Percentiles rank a stretch among this genome's conserved stretches.
Evolutionary conservation across 2,113 vertebrate genomes (phyloP).

Genomic region (Microcebus griseorufus): DNA sequence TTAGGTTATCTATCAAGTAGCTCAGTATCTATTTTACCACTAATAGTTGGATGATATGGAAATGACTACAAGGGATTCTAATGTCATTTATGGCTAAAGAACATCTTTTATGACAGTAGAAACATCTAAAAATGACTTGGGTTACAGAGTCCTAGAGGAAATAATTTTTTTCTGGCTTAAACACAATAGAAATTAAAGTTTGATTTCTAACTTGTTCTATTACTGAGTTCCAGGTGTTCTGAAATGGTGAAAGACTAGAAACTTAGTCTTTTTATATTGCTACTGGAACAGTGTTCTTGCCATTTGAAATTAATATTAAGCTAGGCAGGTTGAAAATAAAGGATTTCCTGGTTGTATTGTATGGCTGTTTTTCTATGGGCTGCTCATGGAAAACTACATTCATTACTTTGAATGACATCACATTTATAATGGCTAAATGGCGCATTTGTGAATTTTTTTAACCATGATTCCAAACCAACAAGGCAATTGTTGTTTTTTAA

Average conservation of each 20-base stretch:
- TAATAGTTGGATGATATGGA: not conserved
- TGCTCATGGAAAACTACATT: not conserved
- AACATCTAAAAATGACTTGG: conserved; percentile 29
- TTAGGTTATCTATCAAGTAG: not conserved
- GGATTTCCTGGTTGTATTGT: not conserved
- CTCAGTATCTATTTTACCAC: not conserved
- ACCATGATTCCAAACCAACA: not conserved
- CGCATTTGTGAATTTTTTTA: not conserved
- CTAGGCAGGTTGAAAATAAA: conserved; percentile 22
- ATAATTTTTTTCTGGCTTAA: conserved; percentile 2
- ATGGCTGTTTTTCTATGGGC: not conserved
- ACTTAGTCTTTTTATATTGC: conserved; percentile 33
- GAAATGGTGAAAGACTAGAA: conserved; percentile 47
- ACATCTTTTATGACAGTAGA: conserved; percentile 13
- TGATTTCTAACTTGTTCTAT: conserved; percentile 48
- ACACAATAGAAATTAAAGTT: conserved; percentile 38
- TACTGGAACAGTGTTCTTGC: not conserved
- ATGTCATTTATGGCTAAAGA: conserved; percentile 3
- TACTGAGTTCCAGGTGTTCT: conserved; percentile 2
- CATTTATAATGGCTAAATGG: conserved; percentile 41
- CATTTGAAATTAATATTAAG: conserved; percentile 49
- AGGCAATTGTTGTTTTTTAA: conserved; percentile 3
- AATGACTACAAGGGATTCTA: not conserved
- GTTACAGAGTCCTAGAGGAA: not conserved
- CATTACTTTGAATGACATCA: conserved; percentile 51